Conservation (phyloP, 2,888 invertebrate genomes). For the Caradrina clavipalpis region DNA sequence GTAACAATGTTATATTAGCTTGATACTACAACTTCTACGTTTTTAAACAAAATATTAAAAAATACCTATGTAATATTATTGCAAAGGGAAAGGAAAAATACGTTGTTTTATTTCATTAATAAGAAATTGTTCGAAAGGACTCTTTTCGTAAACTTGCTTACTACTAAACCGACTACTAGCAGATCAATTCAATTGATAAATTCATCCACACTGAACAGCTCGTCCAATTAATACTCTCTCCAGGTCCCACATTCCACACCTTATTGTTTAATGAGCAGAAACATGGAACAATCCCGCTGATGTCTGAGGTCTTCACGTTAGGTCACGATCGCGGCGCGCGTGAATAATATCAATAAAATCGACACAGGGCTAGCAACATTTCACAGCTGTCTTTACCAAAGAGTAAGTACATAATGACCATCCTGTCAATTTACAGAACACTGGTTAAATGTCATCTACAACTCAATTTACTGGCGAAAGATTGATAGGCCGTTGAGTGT, state of each 20-base stretch:
- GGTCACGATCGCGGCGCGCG: constrained; percentile 43
- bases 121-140: too few species aligned
- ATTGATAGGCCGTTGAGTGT: constrained; percentile 35
- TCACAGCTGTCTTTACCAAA: constrained; percentile 35
- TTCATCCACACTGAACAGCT: neutral
- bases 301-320: constrained; percentile 43
- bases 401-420: constrained; percentile 40
- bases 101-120: too few species aligned
- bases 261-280: constrained; percentile 51
- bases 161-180: too few species aligned
- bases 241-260: constrained; percentile 39
- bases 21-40: too few species aligned
- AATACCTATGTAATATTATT: too few species aligned
- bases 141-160: too few species aligned
- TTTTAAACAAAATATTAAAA: too few species aligned
- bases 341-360: constrained; percentile 51
- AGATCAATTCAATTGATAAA: neutral
- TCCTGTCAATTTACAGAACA: constrained; percentile 52
- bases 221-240: constrained; percentile 37
- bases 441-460: constrained; percentile 48
- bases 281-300: constrained; percentile 50
- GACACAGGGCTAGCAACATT: constrained; percentile 50
- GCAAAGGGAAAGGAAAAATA: too few species aligned
- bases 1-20: neutral
- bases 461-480: constrained; percentile 49